Evolutionary conservation across 2,888 invertebrate genomes (phyloP), one percentile per base, ranked within the genome.

Genomic region (Heteromyza rotundicornis): DNA sequence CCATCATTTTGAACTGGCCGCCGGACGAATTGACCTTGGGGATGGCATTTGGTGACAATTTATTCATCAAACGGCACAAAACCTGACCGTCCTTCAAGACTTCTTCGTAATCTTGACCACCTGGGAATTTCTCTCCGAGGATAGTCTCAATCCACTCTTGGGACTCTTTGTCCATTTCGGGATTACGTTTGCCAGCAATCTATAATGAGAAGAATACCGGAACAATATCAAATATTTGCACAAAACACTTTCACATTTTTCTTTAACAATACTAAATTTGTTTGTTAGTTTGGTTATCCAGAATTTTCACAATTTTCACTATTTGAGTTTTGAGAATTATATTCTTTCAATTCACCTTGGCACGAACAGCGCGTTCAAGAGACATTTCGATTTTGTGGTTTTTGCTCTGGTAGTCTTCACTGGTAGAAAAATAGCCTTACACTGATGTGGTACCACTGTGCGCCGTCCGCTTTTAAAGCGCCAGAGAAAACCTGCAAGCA

Each of bases 1-100:
- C 98, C 98, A 99, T 99, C 91, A 98, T 92, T 83, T 98, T 98
- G 90, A 99, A 99, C 82, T 97, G 96, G 81, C 97, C 96, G 73
- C 97, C 96, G 53, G 90, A 89, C 72, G 90, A 89, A 88, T 98
- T 97, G 85, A 98, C 91, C 85, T 97, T 98, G 79, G 89, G 80
- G 65, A 98, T 86, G 68, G 93, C 86, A 75, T 96, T 96, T 53
- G 98, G 98, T 70, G 89, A 85, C 73, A 99, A 85, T 82, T 92
- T 94, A 89, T 99, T 98, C 86, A 98, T 95, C 76, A 99, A 85
- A 79, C 91, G 90, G 87, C 97, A 98, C 68, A 98, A 89, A 66
- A 97, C 90, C 70, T 92, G 91, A 62, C 97, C 97, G 84, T 98
- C 96, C 83, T 89, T 91, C 67, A 98, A 86, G 67, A 92, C 90